Base-by-base conservation (phyloP, 2,888 invertebrate species). In the Napeogenes inachia region DNA sequence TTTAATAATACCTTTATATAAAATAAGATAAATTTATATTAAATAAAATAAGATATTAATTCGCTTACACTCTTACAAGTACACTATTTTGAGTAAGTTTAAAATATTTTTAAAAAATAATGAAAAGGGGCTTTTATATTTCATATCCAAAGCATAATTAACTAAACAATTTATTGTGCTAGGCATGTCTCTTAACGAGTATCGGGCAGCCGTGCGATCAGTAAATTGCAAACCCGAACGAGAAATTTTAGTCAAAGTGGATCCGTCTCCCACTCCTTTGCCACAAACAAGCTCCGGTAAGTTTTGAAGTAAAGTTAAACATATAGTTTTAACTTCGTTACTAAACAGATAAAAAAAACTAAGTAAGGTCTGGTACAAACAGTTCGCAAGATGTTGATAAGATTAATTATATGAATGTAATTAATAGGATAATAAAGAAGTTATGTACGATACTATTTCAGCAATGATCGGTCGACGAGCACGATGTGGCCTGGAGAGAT, bases 391-490 rank as follows among this genome's bases (percentile, higher is more conserved):
- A 42, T 42, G 42, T 10, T 10, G 10, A 42, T 42, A 10, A 8
- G 38, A 47, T 54, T 38, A 21, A 21, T 21, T 21, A 21, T 1
- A 21, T 35, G 6, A 35, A 35, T 35, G 6, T 35, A 35, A 4
- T 35, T 35, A 35, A 35, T 35, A 35, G 1, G 21, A 21, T 21
- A 21, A 21, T 21, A 21, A 21, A 21, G 21, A 21, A 21, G 21
- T 21, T 35, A 6, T 55, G 21, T 56, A 8, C 33, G 4, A 13
- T 42, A 45, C 56, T 35, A 47, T 54, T 67, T 38, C 73, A 90
- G 90, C 79, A 54, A 78, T 85, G 71, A 75, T 89, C 32, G 90
- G 90, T 0, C 79, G 82, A 5, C 84, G 90, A 21, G 87, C 85
- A 6, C 70, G 65, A 6, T 89, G 84, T 60, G 78, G 85, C 2